Evolutionary conservation across 2,888 invertebrate genomes (phyloP), one percentile per base, ranked within the genome.

Genomic region (Stratiomys singularior): DNA sequence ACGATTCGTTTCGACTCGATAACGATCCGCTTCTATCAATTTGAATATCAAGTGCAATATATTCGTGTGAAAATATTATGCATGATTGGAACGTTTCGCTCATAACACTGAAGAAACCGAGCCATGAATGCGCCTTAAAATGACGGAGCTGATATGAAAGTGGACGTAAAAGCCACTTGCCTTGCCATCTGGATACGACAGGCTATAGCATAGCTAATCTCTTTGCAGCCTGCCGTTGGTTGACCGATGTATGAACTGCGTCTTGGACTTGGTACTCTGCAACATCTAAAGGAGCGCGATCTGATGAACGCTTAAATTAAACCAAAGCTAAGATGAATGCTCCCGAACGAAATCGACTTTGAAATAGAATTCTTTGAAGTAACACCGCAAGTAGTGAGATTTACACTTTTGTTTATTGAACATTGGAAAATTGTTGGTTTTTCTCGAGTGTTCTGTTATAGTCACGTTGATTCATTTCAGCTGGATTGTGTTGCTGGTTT

Each of bases 11-110:
- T 25, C 46, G 44, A 9, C 13, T 23, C 44, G 47, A 47, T 47
- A 69, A n/a, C 69, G 69, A 69, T 69, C 69, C 69, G 27, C 30
- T 74, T 30, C 74, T 52, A 60, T 74, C 74, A 60, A 74, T 58
- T 74, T 37, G 15, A 74, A 60, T 74, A 60, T 23, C 37, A 60
- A 37, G 58, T 44, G 13, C 74, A 74, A 74, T 74, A 74, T 74
- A 74, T 74, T 74, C 60, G 60, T 37, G 74, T 60, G 74, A 74
- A 74, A 74, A 74, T 74, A 74, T 74, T 69, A 58, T 72, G 58
- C 72, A 72, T 72, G 56, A 37, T 28, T 56, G 52, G n/a, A 52
- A 21, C 58, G 56, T 37, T 37, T n/a, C 23, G 44, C 60, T 58
- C 58, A 37, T 58, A 74, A 60, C 58, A 21, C 37, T 37, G 13